Conservation (phyloP, 2,113 vertebrate species). For the Butorides virescens region DNA sequence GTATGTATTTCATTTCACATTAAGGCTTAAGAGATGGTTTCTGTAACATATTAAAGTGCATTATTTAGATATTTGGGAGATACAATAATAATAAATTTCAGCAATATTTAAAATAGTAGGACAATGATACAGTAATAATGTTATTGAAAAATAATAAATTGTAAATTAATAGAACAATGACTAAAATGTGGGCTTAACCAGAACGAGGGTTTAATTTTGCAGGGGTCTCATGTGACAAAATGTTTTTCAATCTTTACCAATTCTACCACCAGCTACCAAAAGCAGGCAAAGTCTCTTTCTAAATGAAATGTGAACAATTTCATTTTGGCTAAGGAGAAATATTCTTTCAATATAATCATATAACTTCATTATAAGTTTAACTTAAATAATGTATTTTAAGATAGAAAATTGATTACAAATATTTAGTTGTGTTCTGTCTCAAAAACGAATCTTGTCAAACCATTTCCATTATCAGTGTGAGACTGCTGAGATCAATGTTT, state of each 20-base stretch:
- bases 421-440: not conserved
- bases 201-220: not conserved
- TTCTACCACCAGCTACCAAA: not conserved
- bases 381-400: not conserved
- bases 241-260: not conserved
- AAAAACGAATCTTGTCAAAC: not conserved
- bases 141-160: not conserved
- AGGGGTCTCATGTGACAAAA: not conserved
- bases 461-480: not conserved
- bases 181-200: not conserved
- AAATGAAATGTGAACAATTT: not conserved
- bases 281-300: not conserved
- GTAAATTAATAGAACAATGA: not conserved
- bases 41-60: not conserved
- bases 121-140: not conserved
- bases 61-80: not conserved
- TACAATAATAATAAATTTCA: not conserved
- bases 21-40: not conserved
- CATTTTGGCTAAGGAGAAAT: not conserved
- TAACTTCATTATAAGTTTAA: not conserved
- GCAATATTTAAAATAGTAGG: not conserved
- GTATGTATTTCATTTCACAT: not conserved
- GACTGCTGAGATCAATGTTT: not conserved
- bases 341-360: not conserved
- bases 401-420: not conserved